phyloP scores from a whole-genome alignment of 2,888 invertebrate genomes.

The Ganaspis brasiliensis region DNA sequence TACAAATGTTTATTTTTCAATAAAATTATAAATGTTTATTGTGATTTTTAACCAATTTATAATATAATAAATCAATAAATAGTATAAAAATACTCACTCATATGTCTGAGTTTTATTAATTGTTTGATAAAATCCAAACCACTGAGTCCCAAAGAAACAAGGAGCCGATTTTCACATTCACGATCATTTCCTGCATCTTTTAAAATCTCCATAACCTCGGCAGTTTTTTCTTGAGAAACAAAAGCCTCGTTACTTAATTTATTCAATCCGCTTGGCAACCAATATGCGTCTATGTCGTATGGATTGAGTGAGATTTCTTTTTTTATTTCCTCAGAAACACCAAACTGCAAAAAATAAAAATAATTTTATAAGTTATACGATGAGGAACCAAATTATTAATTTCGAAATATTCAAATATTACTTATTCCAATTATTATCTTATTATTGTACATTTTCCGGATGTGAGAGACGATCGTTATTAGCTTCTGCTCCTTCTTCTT shows the following conservation, averaged over 20 bases:
- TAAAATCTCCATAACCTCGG: slow-evolving; percentile 92
- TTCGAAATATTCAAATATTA: no score
- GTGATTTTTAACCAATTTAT: no score
- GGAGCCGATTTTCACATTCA: slow-evolving; percentile 98
- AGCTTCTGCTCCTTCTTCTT: slow-evolving; percentile 91
- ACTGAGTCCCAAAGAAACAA: slow-evolving; percentile 95
- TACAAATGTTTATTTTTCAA: no score
- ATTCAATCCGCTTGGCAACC: slow-evolving; percentile 97
- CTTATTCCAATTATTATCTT: no score
- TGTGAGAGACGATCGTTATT: slow-evolving; percentile 87
- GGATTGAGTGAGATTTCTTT: slow-evolving; percentile 93
- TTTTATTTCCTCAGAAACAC: slow-evolving; percentile 87
- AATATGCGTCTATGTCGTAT: slow-evolving; percentile 99
- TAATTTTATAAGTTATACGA: no score
- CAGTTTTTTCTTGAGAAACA: slow-evolving; percentile 92
- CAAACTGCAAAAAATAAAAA: slow-evolving; percentile 81
- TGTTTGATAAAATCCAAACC: slow-evolving; percentile 99
- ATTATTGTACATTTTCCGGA: slow-evolving; percentile 83
- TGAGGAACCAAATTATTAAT: no score
- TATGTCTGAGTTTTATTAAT: slow-evolving; percentile 92
- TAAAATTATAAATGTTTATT: no score
- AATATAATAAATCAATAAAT: no score
- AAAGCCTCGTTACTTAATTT: slow-evolving; percentile 98
- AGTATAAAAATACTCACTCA: slow-evolving; percentile 85
- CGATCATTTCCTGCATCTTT: slow-evolving; percentile 95